A percentile compares a stretch with the other conserved stretches of the same genome.
Conservation (phyloP, 2,888 invertebrate genomes). For the Aromia moschata region DNA sequence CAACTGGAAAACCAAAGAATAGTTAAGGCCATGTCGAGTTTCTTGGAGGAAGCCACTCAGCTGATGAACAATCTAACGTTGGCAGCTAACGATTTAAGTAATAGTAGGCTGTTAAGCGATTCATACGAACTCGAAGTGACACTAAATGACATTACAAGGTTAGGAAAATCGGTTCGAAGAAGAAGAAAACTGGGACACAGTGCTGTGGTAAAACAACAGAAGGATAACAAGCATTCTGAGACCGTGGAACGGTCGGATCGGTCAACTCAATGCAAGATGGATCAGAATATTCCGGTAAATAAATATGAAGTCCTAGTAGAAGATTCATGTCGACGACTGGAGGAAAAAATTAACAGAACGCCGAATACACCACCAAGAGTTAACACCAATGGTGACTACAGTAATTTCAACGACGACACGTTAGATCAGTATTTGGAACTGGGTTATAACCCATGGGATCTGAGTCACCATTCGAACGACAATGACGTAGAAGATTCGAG, state of each 20-base stretch:
- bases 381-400: background rate
- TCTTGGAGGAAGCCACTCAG: slow-evolving; percentile 61
- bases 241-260: slow-evolving; percentile 28
- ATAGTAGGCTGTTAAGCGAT: slow-evolving; percentile 23
- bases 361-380: slow-evolving; percentile 12
- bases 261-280: slow-evolving; percentile 40
- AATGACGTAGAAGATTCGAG: slow-evolving; percentile 54
- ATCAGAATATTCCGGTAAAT: slow-evolving; percentile 51
- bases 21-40: slow-evolving; percentile 59
- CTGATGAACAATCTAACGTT: slow-evolving; percentile 57
- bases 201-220: slow-evolving; percentile 23
- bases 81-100: slow-evolving; percentile 45
- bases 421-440: slow-evolving; percentile 3
- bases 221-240: slow-evolving; percentile 45
- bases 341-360: slow-evolving; percentile 51
- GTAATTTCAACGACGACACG: slow-evolving; percentile 19
- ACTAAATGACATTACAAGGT: slow-evolving; percentile 49
- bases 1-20: slow-evolving; percentile 50
- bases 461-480: slow-evolving; percentile 41
- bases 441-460: slow-evolving; percentile 11
- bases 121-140: slow-evolving; percentile 58
- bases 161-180: slow-evolving; percentile 34
- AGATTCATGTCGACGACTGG: slow-evolving; percentile 57
- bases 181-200: slow-evolving; percentile 21
- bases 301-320: slow-evolving; percentile 58